Evolutionary conservation across 2,888 invertebrate species (phyloP), one percentile per base, ranked within the genome.

Genomic region (Sericinus montela): DNA sequence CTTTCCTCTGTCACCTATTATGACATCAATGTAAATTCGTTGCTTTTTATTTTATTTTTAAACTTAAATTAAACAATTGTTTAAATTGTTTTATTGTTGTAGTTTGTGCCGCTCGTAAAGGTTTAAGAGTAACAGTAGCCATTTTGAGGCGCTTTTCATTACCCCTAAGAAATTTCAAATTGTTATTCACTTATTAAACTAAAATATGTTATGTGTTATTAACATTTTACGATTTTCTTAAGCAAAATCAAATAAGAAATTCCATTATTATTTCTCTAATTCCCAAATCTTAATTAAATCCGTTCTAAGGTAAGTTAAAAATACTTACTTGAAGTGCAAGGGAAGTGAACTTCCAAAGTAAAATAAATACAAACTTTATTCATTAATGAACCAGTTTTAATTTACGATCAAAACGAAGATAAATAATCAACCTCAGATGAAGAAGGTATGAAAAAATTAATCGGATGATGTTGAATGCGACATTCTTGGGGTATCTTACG

Each of bases 331-430:
- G 65, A 71, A 70, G 68, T 63, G 67, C 70, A 61, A 62, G 58
- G 63, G 57, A 69, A 72, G 68, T 59, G n/a, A n/a, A n/a, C n/a
- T n/a, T n/a, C n/a, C n/a, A n/a, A n/a, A n/a, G n/a, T n/a, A 11
- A 32, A 11, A 32, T n/a, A 32, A 32, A 32, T 6, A 11, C 66
- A 74, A 75, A 80, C 74, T 80, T 80, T 78, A 81, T 77, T 73
- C 79, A 77, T 79, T 81, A 81, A 80, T 78, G 79, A 77, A 80
- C 80, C 70, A 70, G 81, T 76, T 78, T 76, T 73, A 75, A 80
- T 79, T 80, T 83, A 81, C 71, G 76, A 77, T 75, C 69, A 67
- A 68, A 72, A 61, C 65, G 62, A 59, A 69, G 74, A 79, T 76
- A 75, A 77, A 77, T 75, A 74, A 72, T 71, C 69, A 65, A 72